Base-by-base conservation (phyloP, 2,888 invertebrate species). In the Acleris cristana region DNA sequence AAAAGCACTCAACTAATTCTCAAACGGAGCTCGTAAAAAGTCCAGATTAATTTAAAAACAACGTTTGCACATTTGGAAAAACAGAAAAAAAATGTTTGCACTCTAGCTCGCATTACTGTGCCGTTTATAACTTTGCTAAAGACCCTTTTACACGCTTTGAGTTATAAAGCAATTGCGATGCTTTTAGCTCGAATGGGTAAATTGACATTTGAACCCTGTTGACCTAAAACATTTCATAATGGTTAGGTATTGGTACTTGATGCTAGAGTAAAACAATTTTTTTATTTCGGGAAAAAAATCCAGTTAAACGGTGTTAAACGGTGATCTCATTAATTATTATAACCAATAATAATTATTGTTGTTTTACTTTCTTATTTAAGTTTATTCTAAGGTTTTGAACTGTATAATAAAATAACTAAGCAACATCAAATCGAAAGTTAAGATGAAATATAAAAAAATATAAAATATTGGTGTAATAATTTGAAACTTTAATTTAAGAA, bases 81-180 rank as follows among this genome's bases (percentile, higher is more conserved):
- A 57, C 23, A 48, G 18, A 21, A 44, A 56, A 56, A 56, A 8
- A 21, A 21, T 40, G n/a, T 60, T 51, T 45, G 52, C 34, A 19
- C 26, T 10, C 30, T 21, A 7, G 12, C 16, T 45, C 52, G 12
- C 26, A 56, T 61, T 66, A 34, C 48, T 34, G 34, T 45, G 54
- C 23, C 56, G 34, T 52, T 44, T 66, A 66, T 66, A 60, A 56
- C 61, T 52, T 30, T 14, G 56, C 30, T 57, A 62, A 62, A 57
- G 66, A 62, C 52, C 66, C 52, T 56, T 61, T 56, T 56, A 56
- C 56, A 61, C 66, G 44, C 52, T 62, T 52, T 56, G 40, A 65
- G 55, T 45, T 34, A 61, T 62, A 57, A 64, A 61, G 66, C 66
- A 66, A 66, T 66, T 62, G 61, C 51, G 61, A 62, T 62, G 66